A percentile compares a stretch with the other conserved stretches of the same genome.
Conservation (phyloP, 92 coral and sea anemone species). For the Heteractis magnifica region DNA sequence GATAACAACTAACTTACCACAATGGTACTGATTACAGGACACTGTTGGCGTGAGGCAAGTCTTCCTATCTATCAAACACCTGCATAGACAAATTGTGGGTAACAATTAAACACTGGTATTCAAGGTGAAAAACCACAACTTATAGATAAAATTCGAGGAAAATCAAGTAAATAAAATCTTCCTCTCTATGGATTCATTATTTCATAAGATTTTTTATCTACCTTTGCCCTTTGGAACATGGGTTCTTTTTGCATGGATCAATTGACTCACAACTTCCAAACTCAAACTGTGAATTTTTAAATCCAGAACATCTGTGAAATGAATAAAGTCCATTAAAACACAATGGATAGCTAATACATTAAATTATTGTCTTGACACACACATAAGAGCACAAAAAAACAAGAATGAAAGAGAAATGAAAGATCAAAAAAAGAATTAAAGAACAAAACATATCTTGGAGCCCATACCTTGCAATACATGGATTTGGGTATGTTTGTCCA, state of each 20-base stretch:
- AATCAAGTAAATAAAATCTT: not conserved
- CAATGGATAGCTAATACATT: not conserved
- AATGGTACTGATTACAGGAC: constrained; percentile 74
- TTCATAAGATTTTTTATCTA: not conserved
- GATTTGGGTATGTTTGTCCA: constrained; percentile 84
- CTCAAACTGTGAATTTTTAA: constrained; percentile 36
- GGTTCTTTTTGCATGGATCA: constrained; percentile 79
- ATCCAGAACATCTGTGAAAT: constrained; percentile 70
- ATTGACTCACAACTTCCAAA: constrained; percentile 72
- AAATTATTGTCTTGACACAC: not conserved
- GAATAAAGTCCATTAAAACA: not conserved
- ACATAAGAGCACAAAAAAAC: not conserved
- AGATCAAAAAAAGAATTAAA: not conserved
- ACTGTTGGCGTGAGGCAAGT: constrained; percentile 73
- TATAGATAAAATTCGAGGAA: not conserved
- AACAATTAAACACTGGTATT: not conserved
- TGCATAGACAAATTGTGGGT: constrained; percentile 13
- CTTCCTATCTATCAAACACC: constrained; percentile 87
- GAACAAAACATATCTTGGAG: not conserved
- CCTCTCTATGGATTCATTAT: no score
- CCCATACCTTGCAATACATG: constrained; percentile 85
- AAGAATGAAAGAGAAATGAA: not conserved
- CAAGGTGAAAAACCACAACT: not conserved
- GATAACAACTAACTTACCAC: constrained; percentile 68
- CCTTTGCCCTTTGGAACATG: constrained; percentile 56